Percentiles rank a stretch among this genome's conserved stretches.
phyloP scores from a whole-genome alignment of 1,140 invertebrate species.

The Pachypeltis micranthus region DNA sequence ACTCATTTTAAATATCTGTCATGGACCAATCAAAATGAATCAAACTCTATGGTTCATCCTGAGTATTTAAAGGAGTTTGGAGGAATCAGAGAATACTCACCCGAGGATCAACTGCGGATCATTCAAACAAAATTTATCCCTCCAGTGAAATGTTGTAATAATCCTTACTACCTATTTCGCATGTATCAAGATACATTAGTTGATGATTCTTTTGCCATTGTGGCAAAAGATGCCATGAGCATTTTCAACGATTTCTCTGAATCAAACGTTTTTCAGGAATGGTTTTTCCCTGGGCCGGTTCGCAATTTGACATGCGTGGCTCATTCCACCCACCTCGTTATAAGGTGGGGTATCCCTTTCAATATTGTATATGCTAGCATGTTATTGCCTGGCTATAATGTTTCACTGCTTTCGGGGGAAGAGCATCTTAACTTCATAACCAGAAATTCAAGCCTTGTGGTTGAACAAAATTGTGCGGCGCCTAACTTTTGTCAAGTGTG shows the following conservation, averaged over 20 bases:
- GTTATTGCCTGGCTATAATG: neutral
- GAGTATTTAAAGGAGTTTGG: conserved; percentile 31
- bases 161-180: conserved; percentile 41
- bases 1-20: conserved; percentile 34
- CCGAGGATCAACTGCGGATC: conserved; percentile 33
- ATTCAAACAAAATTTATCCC: conserved; percentile 31
- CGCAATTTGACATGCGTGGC: neutral
- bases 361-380: neutral
- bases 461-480: too few species aligned
- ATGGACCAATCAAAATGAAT: conserved; percentile 36
- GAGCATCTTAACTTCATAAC: neutral
- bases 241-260: neutral
- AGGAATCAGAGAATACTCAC: conserved; percentile 35
- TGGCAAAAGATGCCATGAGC: neutral
- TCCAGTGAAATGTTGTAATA: conserved; percentile 38
- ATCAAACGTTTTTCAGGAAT: neutral
- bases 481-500: too few species aligned
- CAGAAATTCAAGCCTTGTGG: neutral
- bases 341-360: neutral
- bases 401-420: neutral
- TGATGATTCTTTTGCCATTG: conserved; percentile 22
- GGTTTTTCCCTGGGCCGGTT: conserved; percentile 12
- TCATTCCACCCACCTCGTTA: neutral
- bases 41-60: conserved; percentile 34
- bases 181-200: conserved; percentile 44